Percentiles rank a stretch among this genome's conserved stretches.
phyloP scores from a whole-genome alignment of 2,113 vertebrate species.

The Crotalus horridus region DNA sequence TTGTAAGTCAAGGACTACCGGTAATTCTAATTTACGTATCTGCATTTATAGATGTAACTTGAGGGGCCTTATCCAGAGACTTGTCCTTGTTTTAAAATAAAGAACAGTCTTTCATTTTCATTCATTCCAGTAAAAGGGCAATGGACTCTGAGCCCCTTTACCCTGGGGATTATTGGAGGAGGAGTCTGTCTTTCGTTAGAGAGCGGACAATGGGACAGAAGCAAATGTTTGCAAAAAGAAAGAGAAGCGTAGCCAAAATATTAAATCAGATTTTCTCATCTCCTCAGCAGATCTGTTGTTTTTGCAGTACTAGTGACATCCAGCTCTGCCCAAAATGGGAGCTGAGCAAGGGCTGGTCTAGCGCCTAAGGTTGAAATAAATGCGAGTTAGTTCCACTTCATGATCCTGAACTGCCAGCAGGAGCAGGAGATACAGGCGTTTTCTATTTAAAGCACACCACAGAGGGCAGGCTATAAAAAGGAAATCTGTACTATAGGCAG shows the following conservation, averaged over 20 bases:
- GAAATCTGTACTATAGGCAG: constrained; percentile 17
- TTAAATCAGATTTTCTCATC: neutral
- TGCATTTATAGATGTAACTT: neutral
- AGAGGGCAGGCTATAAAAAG: constrained; percentile 45
- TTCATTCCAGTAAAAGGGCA: neutral
- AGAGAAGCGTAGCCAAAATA: neutral
- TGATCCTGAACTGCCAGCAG: constrained; percentile 47
- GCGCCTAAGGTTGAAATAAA: constrained; percentile 46
- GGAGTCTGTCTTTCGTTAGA: neutral
- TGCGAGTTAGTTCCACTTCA: constrained; percentile 45
- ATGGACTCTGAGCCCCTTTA: neutral
- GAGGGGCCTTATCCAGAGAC: neutral
- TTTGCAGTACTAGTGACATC: neutral
- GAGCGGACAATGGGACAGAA: too few species aligned
- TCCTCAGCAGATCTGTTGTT: neutral
- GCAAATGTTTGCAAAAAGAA: neutral
- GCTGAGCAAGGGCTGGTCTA: constrained; percentile 21
- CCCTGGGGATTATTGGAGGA: neutral
- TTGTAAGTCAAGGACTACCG: too few species aligned
- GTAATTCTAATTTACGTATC: neutral
- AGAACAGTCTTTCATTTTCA: neutral
- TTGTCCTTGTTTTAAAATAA: neutral
- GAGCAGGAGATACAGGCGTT: constrained; percentile 27
- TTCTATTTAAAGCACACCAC: constrained; percentile 41
- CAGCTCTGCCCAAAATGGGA: constrained; percentile 2